Evolutionary conservation across 1,140 invertebrate genomes (phyloP).

Genomic region (Diabrotica virgifera): DNA sequence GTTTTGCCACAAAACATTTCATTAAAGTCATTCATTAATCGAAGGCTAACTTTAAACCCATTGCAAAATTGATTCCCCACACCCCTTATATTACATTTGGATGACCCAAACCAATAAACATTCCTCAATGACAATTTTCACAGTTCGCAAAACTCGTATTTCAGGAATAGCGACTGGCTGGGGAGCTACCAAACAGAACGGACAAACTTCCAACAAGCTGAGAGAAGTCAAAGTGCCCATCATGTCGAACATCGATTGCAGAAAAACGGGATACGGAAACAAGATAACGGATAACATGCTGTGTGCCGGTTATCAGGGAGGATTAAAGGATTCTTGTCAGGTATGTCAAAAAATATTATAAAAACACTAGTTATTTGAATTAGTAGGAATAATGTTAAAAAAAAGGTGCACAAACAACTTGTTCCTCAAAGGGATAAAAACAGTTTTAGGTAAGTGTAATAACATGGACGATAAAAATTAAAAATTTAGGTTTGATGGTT

Average conservation of each 20-base stretch:
- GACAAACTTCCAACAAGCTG: conserved; percentile 54
- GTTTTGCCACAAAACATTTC: too few relatives aligned
- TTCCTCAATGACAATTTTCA: background rate
- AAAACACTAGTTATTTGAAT: too few relatives aligned
- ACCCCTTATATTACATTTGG: too few relatives aligned
- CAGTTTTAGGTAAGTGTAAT: too few relatives aligned
- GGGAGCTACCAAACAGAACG: conserved; percentile 59
- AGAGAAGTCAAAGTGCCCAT: conserved; percentile 68
- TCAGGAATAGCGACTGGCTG: conserved; percentile 63
- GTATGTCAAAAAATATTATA: conserved; percentile 39
- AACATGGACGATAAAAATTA: conserved; percentile 1
- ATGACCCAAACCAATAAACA: too few relatives aligned
- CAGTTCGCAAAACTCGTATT: conserved; percentile 16
- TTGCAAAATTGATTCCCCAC: too few relatives aligned
- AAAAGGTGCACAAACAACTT: too few relatives aligned
- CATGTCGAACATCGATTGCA: conserved; percentile 68
- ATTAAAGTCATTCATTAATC: too few relatives aligned
- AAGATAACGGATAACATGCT: conserved; percentile 84
- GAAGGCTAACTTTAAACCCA: too few relatives aligned
- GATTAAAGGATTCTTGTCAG: conserved; percentile 74
- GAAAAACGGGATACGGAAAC: conserved; percentile 62
- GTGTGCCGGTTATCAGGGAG: conserved; percentile 75
- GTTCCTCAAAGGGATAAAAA: too few relatives aligned
- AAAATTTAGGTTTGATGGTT: too few relatives aligned
- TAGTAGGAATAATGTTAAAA: too few relatives aligned